These are phyloP conservation scores for Caradrina kadenii DNA, from an alignment of 2,888 invertebrate genomes.

Conservation along the genomic window DNA sequence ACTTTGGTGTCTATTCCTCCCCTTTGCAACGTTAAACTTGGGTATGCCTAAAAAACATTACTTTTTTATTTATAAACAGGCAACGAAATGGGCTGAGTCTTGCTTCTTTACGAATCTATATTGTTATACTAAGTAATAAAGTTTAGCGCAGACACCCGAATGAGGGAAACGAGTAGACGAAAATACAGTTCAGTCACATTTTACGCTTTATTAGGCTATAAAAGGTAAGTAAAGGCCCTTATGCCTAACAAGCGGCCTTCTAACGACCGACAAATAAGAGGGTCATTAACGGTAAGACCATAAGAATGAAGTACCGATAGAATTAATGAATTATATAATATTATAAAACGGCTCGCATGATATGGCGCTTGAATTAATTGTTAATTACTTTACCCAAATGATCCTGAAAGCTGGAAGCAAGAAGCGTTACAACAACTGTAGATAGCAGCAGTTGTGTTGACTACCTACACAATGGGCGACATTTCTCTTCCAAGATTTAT, in stretches of 20 bases:
- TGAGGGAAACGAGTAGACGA: constrained; percentile 39
- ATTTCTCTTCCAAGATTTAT: too few species aligned
- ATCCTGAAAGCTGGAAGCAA: neutral
- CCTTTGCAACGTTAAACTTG: neutral
- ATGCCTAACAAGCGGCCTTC: constrained; percentile 52
- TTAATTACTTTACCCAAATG: too few species aligned
- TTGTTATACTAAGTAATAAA: constrained; percentile 38
- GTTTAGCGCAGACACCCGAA: constrained; percentile 22
- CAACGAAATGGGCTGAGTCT: constrained; percentile 1
- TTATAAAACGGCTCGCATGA: constrained; percentile 1
- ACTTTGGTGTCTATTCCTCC: neutral
- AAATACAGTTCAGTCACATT: constrained; percentile 48
- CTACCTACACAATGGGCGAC: too few species aligned
- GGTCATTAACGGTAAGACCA: constrained; percentile 33
- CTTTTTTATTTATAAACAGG: neutral
- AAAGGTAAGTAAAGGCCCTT: constrained; percentile 57
- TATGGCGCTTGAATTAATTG: constrained; percentile 15
- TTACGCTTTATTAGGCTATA: constrained; percentile 57
- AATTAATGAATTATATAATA: constrained; percentile 1
- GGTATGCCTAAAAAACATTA: neutral
- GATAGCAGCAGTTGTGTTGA: neutral
- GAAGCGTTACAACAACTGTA: neutral
- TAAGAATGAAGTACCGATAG: constrained; percentile 6
- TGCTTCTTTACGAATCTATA: constrained; percentile 17
- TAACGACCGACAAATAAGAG: constrained; percentile 47